Percentiles rank a stretch among this genome's conserved stretches.
phyloP scores from a whole-genome alignment of 2,113 vertebrate species.

The Pseudonaja textilis region DNA sequence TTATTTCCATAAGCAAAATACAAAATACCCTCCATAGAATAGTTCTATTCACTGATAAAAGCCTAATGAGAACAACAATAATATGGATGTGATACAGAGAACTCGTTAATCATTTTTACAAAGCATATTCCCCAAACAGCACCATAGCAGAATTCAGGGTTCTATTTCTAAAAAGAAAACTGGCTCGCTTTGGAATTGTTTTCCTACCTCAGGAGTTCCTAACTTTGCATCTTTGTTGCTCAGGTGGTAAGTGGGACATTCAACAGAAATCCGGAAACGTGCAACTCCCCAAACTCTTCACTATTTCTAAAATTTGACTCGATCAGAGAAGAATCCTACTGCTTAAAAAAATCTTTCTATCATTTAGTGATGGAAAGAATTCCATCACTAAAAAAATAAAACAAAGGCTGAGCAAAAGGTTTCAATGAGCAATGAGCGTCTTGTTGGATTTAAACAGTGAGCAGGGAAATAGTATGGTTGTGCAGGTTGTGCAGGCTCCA shows the following conservation, averaged over 20 bases:
- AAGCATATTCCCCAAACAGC: not conserved
- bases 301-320: not conserved
- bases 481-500: not conserved
- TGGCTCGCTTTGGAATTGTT: no score
- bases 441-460: not conserved
- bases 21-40: not conserved
- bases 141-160: not conserved
- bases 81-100: not conserved
- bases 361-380: no score
- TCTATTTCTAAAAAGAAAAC: not conserved
- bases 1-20: not conserved
- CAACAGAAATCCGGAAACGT: no score
- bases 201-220: not conserved
- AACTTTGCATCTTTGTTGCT: not conserved
- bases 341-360: no score
- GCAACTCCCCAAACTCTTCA: not conserved
- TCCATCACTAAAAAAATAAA: no score
- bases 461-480: not conserved
- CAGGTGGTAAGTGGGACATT: not conserved
- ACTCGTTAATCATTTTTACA: not conserved
- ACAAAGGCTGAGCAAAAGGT: not conserved
- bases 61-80: no score
- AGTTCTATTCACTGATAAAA: not conserved
- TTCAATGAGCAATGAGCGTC: conserved; percentile 3
- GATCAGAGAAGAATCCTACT: not conserved